Percentiles rank a stretch among this genome's conserved stretches.
These are phyloP conservation scores for Nibea albiflora DNA, from an alignment of 2,113 vertebrate genomes.

Conservation along the genomic window DNA sequence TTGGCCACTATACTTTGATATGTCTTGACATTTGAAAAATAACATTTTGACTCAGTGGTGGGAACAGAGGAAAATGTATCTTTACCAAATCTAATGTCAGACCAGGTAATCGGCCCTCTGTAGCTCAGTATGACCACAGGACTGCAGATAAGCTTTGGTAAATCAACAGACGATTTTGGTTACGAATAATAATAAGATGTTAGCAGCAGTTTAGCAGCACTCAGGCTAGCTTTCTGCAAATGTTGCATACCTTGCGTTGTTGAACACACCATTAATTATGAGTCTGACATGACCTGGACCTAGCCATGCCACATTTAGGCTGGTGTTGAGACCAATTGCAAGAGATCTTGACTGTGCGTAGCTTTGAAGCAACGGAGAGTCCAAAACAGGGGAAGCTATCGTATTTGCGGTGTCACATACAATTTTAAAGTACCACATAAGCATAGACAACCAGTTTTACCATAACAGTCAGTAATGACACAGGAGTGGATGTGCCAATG, in stretches of 20 bases:
- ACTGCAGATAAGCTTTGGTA: not conserved
- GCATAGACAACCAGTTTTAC: not conserved
- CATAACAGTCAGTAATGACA: not conserved
- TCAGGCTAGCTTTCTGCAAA: no score
- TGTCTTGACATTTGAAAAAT: conserved; percentile 3
- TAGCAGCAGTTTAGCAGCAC: no score
- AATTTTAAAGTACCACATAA: not conserved
- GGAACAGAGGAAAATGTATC: not conserved
- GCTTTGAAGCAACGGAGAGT: not conserved
- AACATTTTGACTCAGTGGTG: not conserved
- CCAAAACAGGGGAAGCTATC: not conserved
- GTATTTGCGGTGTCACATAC: not conserved
- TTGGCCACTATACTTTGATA: not conserved
- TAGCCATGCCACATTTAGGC: no score
- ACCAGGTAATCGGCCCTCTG: not conserved
- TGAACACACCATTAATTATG: no score
- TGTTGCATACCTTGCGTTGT: no score
- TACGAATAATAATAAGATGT: no score
- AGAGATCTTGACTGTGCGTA: not conserved
- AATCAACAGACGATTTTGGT: not conserved
- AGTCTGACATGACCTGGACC: no score
- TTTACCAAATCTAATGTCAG: not conserved
- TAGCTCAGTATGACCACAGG: not conserved
- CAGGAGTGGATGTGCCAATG: not conserved
- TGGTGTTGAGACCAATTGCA: not conserved